Evolutionary conservation across 2,113 vertebrate genomes (phyloP).

Genomic region (Neotragus pygmaeus): DNA sequence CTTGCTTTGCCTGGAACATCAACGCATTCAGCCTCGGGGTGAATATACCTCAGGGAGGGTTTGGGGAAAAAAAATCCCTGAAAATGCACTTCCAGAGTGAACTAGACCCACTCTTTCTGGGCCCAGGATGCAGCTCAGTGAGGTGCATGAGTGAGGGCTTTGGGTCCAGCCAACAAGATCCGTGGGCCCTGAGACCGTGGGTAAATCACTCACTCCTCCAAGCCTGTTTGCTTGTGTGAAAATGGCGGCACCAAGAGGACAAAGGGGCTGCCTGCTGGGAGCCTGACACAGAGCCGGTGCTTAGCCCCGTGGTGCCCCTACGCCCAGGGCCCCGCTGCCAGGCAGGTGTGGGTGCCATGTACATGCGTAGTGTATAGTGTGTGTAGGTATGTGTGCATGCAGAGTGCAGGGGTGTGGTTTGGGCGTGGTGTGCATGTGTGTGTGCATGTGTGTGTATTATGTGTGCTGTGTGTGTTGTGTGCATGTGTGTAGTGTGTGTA

Average conservation of each 20-base stretch:
- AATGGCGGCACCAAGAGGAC: rapidly evolving
- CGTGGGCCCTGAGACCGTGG: not conserved
- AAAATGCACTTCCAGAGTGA: not conserved
- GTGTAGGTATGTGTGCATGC: not conserved
- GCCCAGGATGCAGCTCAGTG: rapidly evolving
- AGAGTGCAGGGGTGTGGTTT: not conserved
- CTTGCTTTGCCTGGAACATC: not conserved
- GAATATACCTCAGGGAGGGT: rapidly evolving
- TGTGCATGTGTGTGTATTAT: no score
- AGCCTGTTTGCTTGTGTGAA: not conserved
- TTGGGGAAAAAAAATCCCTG: not conserved
- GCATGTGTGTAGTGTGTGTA: no score
- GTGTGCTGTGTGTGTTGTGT: no score
- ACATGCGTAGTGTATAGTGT: rapidly evolving
- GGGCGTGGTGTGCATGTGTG: rapidly evolving
- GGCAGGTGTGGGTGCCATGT: rapidly evolving
- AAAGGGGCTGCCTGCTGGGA: not conserved
- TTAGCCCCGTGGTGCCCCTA: rapidly evolving
- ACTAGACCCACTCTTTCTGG: not conserved
- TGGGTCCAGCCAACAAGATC: not conserved
- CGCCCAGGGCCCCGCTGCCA: rapidly evolving
- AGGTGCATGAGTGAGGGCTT: no score
- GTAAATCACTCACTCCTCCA: rapidly evolving
- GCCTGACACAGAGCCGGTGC: not conserved
- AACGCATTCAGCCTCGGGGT: rapidly evolving